These are phyloP conservation scores for Enteromius fasciolatus DNA, from an alignment of 2,797 vertebrate genomes.

Conservation along the genomic window DNA sequence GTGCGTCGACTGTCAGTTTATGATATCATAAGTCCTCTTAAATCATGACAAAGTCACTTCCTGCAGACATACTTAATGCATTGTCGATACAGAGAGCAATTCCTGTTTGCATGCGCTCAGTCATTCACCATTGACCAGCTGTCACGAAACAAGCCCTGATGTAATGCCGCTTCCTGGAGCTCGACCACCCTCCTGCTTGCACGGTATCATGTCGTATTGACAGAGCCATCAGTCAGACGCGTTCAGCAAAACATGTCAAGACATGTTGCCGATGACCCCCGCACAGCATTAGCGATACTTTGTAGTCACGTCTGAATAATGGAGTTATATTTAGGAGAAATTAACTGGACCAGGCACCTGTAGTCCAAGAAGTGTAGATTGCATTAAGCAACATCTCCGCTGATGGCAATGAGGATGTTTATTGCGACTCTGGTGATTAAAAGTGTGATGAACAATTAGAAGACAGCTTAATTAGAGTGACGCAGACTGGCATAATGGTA, in stretches of 20 bases:
- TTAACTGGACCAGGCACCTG: slow-evolving; percentile 23
- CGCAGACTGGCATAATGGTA: slow-evolving; percentile 39
- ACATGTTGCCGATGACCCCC: slow-evolving; percentile 16
- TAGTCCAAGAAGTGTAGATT: slow-evolving; percentile 4
- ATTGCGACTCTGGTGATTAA: slow-evolving; percentile 49
- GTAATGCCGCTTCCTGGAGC: slow-evolving; percentile 56
- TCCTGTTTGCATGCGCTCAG: slow-evolving; percentile 65
- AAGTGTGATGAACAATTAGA: slow-evolving; percentile 54
- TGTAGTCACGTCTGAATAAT: neutral
- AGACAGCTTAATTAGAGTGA: slow-evolving; percentile 48
- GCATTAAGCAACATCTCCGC: slow-evolving; percentile 7
- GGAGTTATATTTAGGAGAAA: slow-evolving; percentile 22
- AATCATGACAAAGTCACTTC: slow-evolving; percentile 44
- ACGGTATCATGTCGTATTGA: slow-evolving; percentile 74
- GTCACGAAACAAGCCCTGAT: slow-evolving; percentile 65
- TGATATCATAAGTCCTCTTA: slow-evolving; percentile 27
- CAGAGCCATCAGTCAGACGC: slow-evolving; percentile 72
- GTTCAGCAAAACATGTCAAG: slow-evolving; percentile 67
- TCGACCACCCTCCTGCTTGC: slow-evolving; percentile 59
- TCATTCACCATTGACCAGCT: slow-evolving; percentile 72
- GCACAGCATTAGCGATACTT: neutral
- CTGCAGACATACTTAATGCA: slow-evolving; percentile 38
- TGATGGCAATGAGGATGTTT: slow-evolving; percentile 46
- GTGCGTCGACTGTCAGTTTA: neutral
- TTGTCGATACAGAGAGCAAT: slow-evolving; percentile 53